A percentile compares a stretch with the other conserved stretches of the same genome.
These are phyloP conservation scores for Hydrocynus forskahlii DNA, from an alignment of 2,797 vertebrate genomes.

Conservation along the genomic window DNA sequence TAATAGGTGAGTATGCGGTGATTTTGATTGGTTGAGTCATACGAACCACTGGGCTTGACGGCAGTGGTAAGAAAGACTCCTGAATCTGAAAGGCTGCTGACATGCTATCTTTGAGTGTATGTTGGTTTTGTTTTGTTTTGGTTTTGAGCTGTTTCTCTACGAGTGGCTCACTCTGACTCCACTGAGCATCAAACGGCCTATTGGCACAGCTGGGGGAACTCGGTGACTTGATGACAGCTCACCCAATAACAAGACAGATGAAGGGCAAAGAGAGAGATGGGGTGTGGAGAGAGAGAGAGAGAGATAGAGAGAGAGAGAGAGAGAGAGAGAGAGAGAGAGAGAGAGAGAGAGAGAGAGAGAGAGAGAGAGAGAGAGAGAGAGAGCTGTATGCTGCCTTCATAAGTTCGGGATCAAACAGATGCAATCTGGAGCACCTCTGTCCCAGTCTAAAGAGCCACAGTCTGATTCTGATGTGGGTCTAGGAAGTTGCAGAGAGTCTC, in stretches of 20 bases:
- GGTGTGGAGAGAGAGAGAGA: background rate
- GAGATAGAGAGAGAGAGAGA: too few relatives aligned
- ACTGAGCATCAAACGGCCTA: constrained; percentile 8
- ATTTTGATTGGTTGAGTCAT: background rate
- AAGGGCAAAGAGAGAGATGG: constrained; percentile 10
- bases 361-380: too few relatives aligned
- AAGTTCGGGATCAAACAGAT: background rate
- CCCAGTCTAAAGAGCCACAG: background rate
- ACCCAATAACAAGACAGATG: constrained; percentile 7
- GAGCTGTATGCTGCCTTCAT: too few relatives aligned
- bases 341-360: too few relatives aligned
- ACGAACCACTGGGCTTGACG: background rate
- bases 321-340: too few relatives aligned
- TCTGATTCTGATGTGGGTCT: background rate
- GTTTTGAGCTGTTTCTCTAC: background rate
- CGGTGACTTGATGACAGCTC: constrained; percentile 18
- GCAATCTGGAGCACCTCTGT: background rate
- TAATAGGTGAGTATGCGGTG: background rate
- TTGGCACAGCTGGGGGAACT: constrained; percentile 9
- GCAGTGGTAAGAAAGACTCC: background rate
- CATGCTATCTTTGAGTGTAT: constrained; percentile 6
- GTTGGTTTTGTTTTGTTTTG: constrained; percentile 2
- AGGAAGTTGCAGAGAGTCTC: background rate
- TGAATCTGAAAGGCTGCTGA: constrained; percentile 20
- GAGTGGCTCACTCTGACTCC: constrained; percentile 1